Conservation (phyloP, 2,888 invertebrate genomes). For the Tethea ocularis region DNA sequence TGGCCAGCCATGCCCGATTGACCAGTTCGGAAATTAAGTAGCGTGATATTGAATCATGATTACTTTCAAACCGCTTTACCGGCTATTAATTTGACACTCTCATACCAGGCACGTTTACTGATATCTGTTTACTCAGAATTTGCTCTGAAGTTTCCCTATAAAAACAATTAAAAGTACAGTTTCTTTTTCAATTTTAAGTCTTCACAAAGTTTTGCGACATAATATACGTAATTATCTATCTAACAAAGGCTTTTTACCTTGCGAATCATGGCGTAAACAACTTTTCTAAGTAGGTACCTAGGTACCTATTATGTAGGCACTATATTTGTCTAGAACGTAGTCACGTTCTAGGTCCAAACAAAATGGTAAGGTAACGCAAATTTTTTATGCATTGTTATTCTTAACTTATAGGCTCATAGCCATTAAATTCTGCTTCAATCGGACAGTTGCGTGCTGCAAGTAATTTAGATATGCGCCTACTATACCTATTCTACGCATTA, state of each 20-base stretch:
- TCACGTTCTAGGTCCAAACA: neutral
- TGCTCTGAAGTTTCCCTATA: neutral
- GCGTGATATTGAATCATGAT: slow-evolving; percentile 5
- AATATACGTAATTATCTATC: too few relatives aligned
- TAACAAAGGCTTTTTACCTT: too few relatives aligned
- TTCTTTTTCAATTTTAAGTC: neutral
- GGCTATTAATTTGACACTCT: neutral
- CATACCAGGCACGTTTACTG: neutral
- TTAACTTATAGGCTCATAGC: neutral
- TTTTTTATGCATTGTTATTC: neutral
- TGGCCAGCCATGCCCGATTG: slow-evolving; percentile 16
- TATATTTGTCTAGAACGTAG: neutral
- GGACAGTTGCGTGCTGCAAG: slow-evolving; percentile 35
- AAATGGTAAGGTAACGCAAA: too few relatives aligned
- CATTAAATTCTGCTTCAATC: neutral
- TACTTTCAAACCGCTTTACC: neutral
- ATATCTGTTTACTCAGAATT: neutral
- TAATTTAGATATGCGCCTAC: slow-evolving; percentile 27
- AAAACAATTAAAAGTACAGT: neutral
- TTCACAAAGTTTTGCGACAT: too few relatives aligned
- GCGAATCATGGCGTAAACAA: neutral
- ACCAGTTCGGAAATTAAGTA: slow-evolving; percentile 12
- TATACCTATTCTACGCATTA: slow-evolving; percentile 32
- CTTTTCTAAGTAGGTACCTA: too few relatives aligned
- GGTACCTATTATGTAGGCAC: too few relatives aligned